A percentile compares a stretch with the other conserved stretches of the same genome.
phyloP scores from a whole-genome alignment of 2,888 invertebrate species.

The Orchesellides sinensis region DNA sequence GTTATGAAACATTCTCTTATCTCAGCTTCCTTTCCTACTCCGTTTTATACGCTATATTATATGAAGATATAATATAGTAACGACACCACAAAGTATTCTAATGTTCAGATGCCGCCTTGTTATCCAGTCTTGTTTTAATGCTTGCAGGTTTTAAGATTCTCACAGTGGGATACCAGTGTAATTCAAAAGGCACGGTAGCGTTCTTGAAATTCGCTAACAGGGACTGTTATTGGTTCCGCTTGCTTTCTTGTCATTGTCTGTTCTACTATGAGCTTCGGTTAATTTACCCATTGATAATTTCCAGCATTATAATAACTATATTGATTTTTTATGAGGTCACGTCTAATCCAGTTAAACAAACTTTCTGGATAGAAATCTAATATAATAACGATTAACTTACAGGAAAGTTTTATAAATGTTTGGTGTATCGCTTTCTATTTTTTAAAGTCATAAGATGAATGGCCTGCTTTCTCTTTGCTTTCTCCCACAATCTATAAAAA shows the following conservation, averaged over 20 bases:
- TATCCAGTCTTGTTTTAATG: background rate
- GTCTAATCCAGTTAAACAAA: slow-evolving; percentile 6
- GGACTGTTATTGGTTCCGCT: background rate
- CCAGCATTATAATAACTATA: slow-evolving; percentile 37
- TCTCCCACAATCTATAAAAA: too few species aligned
- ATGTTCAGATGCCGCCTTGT: too few species aligned
- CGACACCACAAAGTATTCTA: too few species aligned
- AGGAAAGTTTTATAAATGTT: background rate
- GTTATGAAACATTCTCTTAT: slow-evolving; percentile 57
- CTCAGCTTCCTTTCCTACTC: slow-evolving; percentile 7
- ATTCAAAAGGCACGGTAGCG: background rate
- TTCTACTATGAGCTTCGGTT: slow-evolving; percentile 29
- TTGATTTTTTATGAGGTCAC: slow-evolving; percentile 22
- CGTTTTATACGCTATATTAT: too few species aligned
- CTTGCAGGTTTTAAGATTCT: background rate
- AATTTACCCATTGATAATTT: slow-evolving; percentile 55
- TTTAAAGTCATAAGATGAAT: too few species aligned
- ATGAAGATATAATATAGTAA: too few species aligned
- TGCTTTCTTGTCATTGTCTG: background rate
- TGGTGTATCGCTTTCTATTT: background rate
- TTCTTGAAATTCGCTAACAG: slow-evolving; percentile 22
- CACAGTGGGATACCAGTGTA: background rate
- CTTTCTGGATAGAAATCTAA: background rate
- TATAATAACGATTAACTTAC: background rate
- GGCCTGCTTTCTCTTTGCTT: too few species aligned